Percentiles rank a stretch among this genome's conserved stretches.
phyloP scores from a whole-genome alignment of 2,888 invertebrate species.

The Lissocephala sabroskyi region DNA sequence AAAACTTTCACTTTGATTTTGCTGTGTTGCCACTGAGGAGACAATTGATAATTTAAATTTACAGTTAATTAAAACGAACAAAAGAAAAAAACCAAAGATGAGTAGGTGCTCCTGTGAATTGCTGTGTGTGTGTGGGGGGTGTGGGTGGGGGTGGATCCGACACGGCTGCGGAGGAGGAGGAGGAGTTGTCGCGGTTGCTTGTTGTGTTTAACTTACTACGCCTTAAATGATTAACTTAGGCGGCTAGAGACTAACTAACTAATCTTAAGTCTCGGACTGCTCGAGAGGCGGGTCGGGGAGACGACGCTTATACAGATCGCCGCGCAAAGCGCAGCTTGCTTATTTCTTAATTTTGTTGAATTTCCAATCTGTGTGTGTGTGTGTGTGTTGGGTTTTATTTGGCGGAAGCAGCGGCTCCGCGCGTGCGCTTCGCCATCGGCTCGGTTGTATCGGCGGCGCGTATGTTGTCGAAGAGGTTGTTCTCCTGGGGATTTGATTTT shows the following conservation, averaged over 20 bases:
- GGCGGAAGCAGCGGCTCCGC: conserved; percentile 47
- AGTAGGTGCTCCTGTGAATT: not conserved
- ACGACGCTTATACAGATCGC: no score
- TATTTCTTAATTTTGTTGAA: conserved; percentile 16
- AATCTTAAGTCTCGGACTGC: no score
- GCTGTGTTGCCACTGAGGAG: no score
- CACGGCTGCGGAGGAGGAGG: no score
- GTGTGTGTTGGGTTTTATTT: conserved; percentile 36
- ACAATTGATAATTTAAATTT: not conserved
- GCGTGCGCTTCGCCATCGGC: conserved; percentile 57
- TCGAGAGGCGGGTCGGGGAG: no score
- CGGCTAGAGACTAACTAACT: conserved; percentile 45
- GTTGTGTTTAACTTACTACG: conserved; percentile 34
- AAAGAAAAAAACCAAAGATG: not conserved
- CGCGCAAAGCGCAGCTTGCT: conserved; percentile 9
- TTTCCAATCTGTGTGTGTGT: no score
- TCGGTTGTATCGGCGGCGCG: conserved; percentile 56
- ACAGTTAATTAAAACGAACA: not conserved
- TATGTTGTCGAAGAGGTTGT: conserved; percentile 57
- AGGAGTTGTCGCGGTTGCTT: conserved; percentile 9
- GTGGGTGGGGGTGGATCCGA: no score
- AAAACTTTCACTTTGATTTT: no score
- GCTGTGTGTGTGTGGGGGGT: conserved; percentile 7
- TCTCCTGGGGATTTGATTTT: no score
- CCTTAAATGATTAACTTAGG: conserved; percentile 59